These are phyloP conservation scores for Odocoileus hemionus DNA, from an alignment of 2,113 vertebrate species.

Conservation along the genomic window DNA sequence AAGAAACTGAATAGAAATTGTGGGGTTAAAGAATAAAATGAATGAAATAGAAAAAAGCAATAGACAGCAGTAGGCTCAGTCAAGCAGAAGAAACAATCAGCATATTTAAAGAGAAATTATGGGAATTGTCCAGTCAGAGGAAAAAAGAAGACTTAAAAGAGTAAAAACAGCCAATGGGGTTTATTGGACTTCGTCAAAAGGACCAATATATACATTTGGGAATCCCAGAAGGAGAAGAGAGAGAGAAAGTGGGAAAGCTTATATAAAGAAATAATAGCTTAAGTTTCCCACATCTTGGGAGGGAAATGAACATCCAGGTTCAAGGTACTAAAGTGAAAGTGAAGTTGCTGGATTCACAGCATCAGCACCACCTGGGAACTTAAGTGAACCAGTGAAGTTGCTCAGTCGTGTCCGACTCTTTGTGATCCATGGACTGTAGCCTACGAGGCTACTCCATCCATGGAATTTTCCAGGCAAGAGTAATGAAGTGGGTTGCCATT, in stretches of 20 bases:
- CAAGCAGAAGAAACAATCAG: not conserved
- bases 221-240: not conserved
- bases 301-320: not conserved
- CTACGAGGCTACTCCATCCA: not conserved
- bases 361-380: not conserved
- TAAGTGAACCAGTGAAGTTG: not conserved
- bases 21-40: not conserved
- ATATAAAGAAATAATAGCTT: not conserved
- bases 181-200: not conserved
- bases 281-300: not conserved
- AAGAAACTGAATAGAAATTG: not conserved
- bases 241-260: not conserved
- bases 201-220: not conserved
- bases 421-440: not conserved
- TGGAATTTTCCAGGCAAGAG: not conserved
- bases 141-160: not conserved
- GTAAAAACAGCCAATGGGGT: not conserved
- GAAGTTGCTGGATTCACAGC: not conserved
- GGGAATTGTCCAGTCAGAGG: not conserved
- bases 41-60: not conserved
- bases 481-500: not conserved
- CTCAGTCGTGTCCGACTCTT: fast-evolving
- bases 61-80: not conserved
- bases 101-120: not conserved
- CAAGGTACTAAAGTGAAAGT: not conserved